Conservation (phyloP, 2,797 vertebrate species). For the Chloroceryle amazona region DNA sequence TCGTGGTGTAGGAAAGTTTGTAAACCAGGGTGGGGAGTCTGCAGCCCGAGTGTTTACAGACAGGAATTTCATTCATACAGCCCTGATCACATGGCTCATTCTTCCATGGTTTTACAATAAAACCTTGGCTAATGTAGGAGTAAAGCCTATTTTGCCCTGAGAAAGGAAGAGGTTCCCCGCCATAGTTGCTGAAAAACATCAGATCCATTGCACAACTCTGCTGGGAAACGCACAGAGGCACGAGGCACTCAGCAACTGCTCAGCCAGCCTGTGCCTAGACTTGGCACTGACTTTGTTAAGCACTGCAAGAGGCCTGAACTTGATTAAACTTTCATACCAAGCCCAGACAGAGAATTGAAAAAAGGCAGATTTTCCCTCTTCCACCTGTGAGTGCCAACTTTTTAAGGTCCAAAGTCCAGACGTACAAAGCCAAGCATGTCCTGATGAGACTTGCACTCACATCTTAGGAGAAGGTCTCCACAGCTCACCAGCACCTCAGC, state of each 20-base stretch:
- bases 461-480: neutral
- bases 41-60: neutral
- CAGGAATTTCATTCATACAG: slow-evolving; percentile 49
- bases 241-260: neutral
- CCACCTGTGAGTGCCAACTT: neutral
- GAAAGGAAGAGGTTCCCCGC: neutral
- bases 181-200: neutral
- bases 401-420: neutral
- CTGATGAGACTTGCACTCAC: neutral
- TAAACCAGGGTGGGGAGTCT: neutral
- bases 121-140: neutral
- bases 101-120: neutral
- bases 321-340: neutral
- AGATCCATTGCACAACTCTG: neutral
- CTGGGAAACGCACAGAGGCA: neutral
- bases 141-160: neutral
- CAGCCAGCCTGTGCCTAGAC: neutral
- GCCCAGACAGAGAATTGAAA: neutral
- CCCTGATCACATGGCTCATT: neutral
- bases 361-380: neutral
- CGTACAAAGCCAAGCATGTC: neutral
- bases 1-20: neutral
- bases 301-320: neutral
- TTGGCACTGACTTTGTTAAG: neutral
- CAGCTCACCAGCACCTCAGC: neutral